Evolutionary conservation across 2,888 invertebrate genomes (phyloP), one percentile per base, ranked within the genome.

Genomic region (Coecobrya sp.): DNA sequence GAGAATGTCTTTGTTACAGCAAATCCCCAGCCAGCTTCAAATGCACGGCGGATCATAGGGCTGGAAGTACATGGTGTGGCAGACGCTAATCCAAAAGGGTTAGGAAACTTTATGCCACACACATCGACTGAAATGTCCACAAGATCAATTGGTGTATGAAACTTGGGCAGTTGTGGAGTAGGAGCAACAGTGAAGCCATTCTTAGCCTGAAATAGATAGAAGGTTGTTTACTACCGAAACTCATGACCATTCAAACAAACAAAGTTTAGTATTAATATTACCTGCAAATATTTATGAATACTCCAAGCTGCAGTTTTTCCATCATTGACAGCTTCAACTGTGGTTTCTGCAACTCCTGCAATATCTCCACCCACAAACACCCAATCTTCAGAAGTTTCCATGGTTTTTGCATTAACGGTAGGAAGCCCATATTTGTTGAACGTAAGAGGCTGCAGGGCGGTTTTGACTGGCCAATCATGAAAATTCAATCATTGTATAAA

Each of bases 271-370:
- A n/a, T n/a, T n/a, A 36, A n/a, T 19, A 62, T 42, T 59, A 62
- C 98, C 97, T 99, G 98, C 94, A 99, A 96, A 95, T 98, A 97
- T 95, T 97, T 97, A 95, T 99, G 99, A 95, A 99, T 99, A 95
- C 97, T 97, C 99, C 99, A 99, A 2, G 99, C 98, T 0, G 99
- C 99, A 0, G 98, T 98, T 96, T 99, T 99, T 49, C 99, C 99
- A 96, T 99, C 99, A 95, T 99, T 99, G 0, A 99, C 99, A 0
- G 99, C 98, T 96, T 99, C 99, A 0, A 99, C 99, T 0, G 99
- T 99, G 0, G 99, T 99, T 96, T 99, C 99, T 0, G 99, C 98
- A 55, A 98, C 97, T 0, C 99, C 99, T 0, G 98, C 99, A 68
- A 99, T 95, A 96, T 99, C 99, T 0, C 99, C 99, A 0, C 99